Evolutionary conservation across 2,888 invertebrate species (phyloP).

Genomic region (Spodoptera picta): DNA sequence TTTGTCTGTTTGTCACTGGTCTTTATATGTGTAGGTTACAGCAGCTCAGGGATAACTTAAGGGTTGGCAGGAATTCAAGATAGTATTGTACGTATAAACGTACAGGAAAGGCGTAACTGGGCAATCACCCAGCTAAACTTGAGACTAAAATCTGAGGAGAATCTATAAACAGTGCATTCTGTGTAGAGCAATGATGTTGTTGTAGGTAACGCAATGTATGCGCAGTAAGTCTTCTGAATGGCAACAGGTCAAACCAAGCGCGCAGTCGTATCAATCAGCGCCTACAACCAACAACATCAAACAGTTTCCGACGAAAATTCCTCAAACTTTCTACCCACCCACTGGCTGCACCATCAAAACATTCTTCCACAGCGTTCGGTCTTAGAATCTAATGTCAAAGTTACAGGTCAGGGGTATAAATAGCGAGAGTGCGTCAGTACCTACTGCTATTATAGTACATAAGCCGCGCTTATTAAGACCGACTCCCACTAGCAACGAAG

Average conservation of each 20-base stretch:
- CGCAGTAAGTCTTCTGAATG: not conserved
- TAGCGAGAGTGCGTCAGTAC: slow-evolving; percentile 69
- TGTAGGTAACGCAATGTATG: too few species aligned
- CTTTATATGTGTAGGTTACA: slow-evolving; percentile 45
- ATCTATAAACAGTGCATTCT: not conserved
- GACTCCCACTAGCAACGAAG: slow-evolving; percentile 80
- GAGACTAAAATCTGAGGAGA: not conserved
- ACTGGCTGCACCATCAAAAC: slow-evolving; percentile 39
- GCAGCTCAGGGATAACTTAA: slow-evolving; percentile 45
- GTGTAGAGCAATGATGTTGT: not conserved
- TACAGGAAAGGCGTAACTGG: not conserved
- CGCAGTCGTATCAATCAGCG: slow-evolving; percentile 33
- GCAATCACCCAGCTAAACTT: not conserved
- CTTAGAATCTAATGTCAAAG: slow-evolving; percentile 69
- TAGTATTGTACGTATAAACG: slow-evolving; percentile 14
- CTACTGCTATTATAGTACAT: slow-evolving; percentile 76
- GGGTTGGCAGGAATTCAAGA: slow-evolving; percentile 54
- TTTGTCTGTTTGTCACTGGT: slow-evolving; percentile 56
- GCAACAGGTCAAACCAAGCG: slow-evolving; percentile 8
- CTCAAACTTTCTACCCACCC: slow-evolving; percentile 34
- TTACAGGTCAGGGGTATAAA: slow-evolving; percentile 75
- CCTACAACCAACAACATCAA: slow-evolving; percentile 19
- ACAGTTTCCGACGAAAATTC: slow-evolving; percentile 20
- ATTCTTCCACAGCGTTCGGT: slow-evolving; percentile 46
- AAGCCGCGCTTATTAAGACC: slow-evolving; percentile 84